Conservation (phyloP, 2,888 invertebrate genomes). For the Lathronympha strigana region DNA sequence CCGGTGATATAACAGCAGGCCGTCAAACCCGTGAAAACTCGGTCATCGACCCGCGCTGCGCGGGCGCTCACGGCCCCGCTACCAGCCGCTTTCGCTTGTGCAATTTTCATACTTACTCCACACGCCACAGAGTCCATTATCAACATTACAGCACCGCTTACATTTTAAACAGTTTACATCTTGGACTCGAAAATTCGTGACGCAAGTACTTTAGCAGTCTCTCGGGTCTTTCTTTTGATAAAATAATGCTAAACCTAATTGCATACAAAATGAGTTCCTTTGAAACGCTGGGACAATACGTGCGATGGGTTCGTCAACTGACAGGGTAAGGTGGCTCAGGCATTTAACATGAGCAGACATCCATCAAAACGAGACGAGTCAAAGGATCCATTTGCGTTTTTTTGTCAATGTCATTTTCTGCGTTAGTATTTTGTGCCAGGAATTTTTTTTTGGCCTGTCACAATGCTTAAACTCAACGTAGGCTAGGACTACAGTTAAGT, state of each 20-base stretch:
- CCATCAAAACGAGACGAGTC: slow-evolving; percentile 35
- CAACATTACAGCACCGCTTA: slow-evolving; percentile 50
- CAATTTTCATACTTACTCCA: slow-evolving; percentile 71
- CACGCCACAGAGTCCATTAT: slow-evolving; percentile 68
- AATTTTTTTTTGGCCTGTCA: slow-evolving; percentile 31
- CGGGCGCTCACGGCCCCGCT: slow-evolving; percentile 63
- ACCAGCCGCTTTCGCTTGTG: slow-evolving; percentile 70
- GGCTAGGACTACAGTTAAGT: slow-evolving; percentile 32
- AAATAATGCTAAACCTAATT: slow-evolving; percentile 46
- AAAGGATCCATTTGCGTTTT: slow-evolving; percentile 37
- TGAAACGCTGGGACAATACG: slow-evolving; percentile 41
- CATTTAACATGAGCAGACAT: slow-evolving; percentile 29
- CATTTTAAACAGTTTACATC: slow-evolving; percentile 66
- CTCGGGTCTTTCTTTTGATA: slow-evolving; percentile 49
- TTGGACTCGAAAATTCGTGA: slow-evolving; percentile 58
- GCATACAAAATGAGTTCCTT: slow-evolving; percentile 47
- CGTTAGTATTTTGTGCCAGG: slow-evolving; percentile 13
- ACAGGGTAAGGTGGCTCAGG: slow-evolving; percentile 34
- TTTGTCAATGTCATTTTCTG: slow-evolving; percentile 35
- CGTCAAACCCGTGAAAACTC: slow-evolving; percentile 84
- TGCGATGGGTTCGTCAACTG: slow-evolving; percentile 34
- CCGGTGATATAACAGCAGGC: slow-evolving; percentile 83
- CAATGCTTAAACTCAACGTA: slow-evolving; percentile 20
- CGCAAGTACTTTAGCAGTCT: slow-evolving; percentile 57
- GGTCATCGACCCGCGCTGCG: slow-evolving; percentile 80